These are phyloP conservation scores for Chiloscyllium punctatum DNA, from an alignment of 2,797 vertebrate species.

Conservation along the genomic window DNA sequence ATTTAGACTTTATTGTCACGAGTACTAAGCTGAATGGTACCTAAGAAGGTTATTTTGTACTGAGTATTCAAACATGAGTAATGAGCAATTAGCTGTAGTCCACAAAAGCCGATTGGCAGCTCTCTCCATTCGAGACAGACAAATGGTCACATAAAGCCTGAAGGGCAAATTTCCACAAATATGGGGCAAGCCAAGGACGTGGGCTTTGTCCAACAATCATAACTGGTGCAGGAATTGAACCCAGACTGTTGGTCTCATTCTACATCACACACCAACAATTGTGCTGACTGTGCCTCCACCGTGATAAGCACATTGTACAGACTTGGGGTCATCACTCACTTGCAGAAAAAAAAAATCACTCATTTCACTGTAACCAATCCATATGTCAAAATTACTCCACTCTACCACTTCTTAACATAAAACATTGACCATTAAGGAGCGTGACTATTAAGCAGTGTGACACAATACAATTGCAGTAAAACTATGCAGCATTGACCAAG, in stretches of 20 bases:
- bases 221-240: too few species aligned
- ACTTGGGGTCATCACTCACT: not conserved
- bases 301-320: not conserved
- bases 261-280: too few species aligned
- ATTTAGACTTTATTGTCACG: not conserved
- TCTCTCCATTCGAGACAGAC: too few species aligned
- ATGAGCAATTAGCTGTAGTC: too few species aligned
- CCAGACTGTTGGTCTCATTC: too few species aligned
- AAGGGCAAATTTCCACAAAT: too few species aligned
- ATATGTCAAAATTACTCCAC: not conserved
- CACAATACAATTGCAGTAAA: not conserved
- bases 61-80: not conserved
- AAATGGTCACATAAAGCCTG: too few species aligned
- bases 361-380: not conserved
- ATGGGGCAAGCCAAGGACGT: too few species aligned
- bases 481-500: not conserved
- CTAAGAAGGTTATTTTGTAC: not conserved
- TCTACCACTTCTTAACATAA: not conserved
- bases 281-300: too few species aligned
- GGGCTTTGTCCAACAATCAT: too few species aligned
- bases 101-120: too few species aligned
- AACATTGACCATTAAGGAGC: not conserved
- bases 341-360: not conserved
- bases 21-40: not conserved
- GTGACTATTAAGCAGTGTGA: not conserved